Conservation (phyloP, 2,888 invertebrate species). For the Lasioglossum pauxillum region DNA sequence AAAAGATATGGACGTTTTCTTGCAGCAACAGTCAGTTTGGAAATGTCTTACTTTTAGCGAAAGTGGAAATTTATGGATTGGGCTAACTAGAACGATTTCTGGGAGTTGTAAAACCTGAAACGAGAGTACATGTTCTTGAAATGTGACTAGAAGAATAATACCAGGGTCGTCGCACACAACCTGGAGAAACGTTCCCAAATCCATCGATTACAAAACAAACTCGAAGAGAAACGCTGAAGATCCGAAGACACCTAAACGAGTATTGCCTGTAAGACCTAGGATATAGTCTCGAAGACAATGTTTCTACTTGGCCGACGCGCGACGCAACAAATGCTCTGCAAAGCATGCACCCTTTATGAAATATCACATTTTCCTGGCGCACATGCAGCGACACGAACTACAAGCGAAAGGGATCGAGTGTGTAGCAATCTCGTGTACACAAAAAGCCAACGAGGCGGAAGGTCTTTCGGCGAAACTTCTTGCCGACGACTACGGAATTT, state of each 20-base stretch:
- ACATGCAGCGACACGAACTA: background rate
- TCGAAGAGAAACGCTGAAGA: background rate
- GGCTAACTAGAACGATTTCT: no score
- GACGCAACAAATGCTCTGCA: background rate
- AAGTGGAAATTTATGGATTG: background rate
- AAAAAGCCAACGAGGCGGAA: conserved; percentile 3
- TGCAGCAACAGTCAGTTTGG: background rate
- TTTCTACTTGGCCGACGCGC: background rate
- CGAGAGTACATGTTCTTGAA: no score
- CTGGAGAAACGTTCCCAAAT: background rate
- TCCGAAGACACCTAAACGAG: background rate
- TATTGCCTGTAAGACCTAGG: background rate
- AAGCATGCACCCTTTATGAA: background rate
- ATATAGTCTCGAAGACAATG: background rate
- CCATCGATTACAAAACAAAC: background rate
- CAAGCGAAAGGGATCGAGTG: background rate
- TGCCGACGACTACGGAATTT: conserved; percentile 14
- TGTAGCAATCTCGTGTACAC: conserved; percentile 4
- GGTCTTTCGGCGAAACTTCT: background rate
- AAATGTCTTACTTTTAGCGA: background rate
- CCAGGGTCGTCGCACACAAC: no score
- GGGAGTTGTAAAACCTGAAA: no score
- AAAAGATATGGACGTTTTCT: background rate
- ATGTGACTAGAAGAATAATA: no score
- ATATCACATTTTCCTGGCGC: background rate